Conservation (phyloP, 2,113 vertebrate genomes). For the Tetraodon nigroviridis region DNA sequence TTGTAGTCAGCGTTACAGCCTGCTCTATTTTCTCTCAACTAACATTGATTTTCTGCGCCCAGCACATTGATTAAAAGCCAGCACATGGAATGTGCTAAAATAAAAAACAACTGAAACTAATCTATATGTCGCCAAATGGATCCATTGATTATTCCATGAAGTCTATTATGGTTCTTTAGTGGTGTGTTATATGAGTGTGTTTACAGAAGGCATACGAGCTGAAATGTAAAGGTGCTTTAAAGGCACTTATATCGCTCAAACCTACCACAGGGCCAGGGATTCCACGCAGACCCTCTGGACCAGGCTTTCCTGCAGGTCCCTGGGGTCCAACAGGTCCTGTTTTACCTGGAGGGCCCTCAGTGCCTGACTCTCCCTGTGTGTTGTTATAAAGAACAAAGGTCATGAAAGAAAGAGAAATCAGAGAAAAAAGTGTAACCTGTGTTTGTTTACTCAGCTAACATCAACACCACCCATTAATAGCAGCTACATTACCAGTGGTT, state of each 20-base stretch:
- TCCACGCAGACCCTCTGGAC: slow-evolving; percentile 91
- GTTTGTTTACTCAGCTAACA: no score
- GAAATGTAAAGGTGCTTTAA: no score
- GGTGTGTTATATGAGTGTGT: slow-evolving; percentile 9
- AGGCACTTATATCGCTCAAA: neutral
- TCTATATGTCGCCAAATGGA: slow-evolving; percentile 49
- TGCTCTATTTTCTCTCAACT: slow-evolving; percentile 52
- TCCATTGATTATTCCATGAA: slow-evolving; percentile 66
- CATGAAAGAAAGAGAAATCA: neutral
- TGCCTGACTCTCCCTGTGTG: slow-evolving; percentile 86
- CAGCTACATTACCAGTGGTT: no score
- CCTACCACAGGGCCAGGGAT: slow-evolving; percentile 95
- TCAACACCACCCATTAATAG: no score
- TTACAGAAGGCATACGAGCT: no score
- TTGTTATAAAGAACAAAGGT: neutral
- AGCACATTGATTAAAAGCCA: slow-evolving; percentile 62
- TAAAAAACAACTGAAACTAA: slow-evolving; percentile 59
- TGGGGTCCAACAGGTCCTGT: slow-evolving; percentile 95
- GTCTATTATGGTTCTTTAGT: slow-evolving; percentile 48
- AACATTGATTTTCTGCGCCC: slow-evolving; percentile 64
- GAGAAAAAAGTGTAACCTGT: neutral
- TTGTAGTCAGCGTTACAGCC: slow-evolving; percentile 55
- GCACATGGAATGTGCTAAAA: slow-evolving; percentile 52
- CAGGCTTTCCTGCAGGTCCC: slow-evolving; percentile 90
- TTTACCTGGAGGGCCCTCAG: slow-evolving; percentile 92